phyloP scores from a whole-genome alignment of 2,888 invertebrate species.

The Hyposoter dolosus region DNA sequence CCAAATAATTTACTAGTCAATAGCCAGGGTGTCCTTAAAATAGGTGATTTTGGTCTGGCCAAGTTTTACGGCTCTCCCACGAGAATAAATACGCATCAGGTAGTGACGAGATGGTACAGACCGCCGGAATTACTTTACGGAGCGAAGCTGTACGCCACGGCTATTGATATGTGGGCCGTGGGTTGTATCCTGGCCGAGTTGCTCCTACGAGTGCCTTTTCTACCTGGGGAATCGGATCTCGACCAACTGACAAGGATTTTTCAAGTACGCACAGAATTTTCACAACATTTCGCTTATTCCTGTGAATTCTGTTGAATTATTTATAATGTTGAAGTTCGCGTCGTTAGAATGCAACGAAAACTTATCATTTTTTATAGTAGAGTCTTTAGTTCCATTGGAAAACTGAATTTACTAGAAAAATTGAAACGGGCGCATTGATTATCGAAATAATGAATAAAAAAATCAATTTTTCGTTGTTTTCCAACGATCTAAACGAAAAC shows the following conservation, averaged over 20 bases:
- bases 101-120: slow-evolving; percentile 97
- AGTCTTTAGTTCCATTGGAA: too few species aligned
- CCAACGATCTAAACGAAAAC: too few species aligned
- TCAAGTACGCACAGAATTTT: slow-evolving; percentile 87
- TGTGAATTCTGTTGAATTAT: background rate
- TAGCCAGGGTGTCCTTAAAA: slow-evolving; percentile 95
- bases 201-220: slow-evolving; percentile 94
- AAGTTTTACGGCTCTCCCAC: slow-evolving; percentile 99
- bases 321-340: background rate
- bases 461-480: too few species aligned
- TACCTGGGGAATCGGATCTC: slow-evolving; percentile 98
- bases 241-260: slow-evolving; percentile 98
- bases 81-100: slow-evolving; percentile 98
- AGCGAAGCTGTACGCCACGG: slow-evolving; percentile 96
- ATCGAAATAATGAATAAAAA: too few species aligned
- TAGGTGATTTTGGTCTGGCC: slow-evolving; percentile 99
- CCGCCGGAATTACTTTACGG: slow-evolving; percentile 98
- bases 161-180: slow-evolving; percentile 99
- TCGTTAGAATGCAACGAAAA: too few species aligned
- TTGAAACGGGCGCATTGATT: too few species aligned
- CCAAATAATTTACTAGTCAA: slow-evolving; percentile 99
- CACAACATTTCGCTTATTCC: background rate
- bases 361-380: too few species aligned
- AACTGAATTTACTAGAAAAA: too few species aligned
- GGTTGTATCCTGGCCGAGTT: slow-evolving; percentile 99